These are phyloP conservation scores for Sebastes glaucus DNA, from an alignment of 2,797 vertebrate genomes.

Conservation along the genomic window DNA sequence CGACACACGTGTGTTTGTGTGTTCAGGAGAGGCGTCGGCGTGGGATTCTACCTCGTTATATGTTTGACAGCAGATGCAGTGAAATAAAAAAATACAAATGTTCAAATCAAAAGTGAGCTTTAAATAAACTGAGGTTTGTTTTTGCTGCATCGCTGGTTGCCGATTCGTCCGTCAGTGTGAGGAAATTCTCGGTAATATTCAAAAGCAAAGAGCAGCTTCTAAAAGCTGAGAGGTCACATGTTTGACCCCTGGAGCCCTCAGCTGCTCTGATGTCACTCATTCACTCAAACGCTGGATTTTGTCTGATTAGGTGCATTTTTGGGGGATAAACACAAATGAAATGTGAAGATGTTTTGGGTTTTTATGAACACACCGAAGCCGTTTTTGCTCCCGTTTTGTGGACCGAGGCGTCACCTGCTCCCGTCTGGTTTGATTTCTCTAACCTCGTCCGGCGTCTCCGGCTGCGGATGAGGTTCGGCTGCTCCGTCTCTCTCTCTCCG, in stretches of 20 bases:
- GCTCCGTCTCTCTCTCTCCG: slow-evolving; percentile 1
- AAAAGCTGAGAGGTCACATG: slow-evolving; percentile 10
- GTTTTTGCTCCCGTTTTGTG: neutral
- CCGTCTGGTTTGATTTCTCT: neutral
- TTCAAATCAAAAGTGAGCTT: neutral
- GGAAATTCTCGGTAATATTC: neutral
- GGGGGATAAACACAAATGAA: neutral
- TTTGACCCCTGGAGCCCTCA: slow-evolving; percentile 21
- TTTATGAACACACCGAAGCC: neutral
- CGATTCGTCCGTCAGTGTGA: neutral
- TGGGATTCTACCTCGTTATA: neutral
- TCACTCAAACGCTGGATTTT: fast-evolving
- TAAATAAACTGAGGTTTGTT: neutral
- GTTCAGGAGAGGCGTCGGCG: neutral
- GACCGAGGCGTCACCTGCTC: neutral
- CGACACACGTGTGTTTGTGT: neutral
- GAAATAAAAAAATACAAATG: neutral
- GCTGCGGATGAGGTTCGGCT: neutral
- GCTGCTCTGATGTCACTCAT: neutral
- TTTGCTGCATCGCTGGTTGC: neutral
- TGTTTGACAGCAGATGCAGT: neutral
- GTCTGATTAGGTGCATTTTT: neutral
- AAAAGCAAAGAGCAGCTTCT: neutral
- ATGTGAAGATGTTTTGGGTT: neutral
- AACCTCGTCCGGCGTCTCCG: neutral